A percentile compares a stretch with the other conserved stretches of the same genome.
Evolutionary conservation across 2,113 vertebrate species (phyloP).

Genomic region (Herpetotheres cachinnans): DNA sequence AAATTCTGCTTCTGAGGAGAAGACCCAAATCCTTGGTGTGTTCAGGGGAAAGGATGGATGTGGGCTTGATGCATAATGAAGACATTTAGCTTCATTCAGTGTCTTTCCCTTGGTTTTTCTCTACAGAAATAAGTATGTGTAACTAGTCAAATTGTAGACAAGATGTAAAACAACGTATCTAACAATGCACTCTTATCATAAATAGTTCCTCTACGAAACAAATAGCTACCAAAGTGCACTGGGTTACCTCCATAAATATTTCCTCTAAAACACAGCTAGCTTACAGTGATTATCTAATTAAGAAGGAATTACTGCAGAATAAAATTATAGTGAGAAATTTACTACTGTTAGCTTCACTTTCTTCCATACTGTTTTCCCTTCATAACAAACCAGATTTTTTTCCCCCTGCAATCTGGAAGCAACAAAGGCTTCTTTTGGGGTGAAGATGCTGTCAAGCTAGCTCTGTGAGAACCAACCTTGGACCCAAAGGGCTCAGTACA

Average conservation of each 20-base stretch:
- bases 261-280: background rate
- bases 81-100: background rate
- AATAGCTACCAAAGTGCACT: background rate
- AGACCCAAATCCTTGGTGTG: background rate
- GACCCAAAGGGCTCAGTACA: background rate
- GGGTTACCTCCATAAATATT: background rate
- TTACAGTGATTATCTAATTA: background rate
- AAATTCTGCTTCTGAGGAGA: background rate
- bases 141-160: background rate
- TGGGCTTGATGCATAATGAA: background rate
- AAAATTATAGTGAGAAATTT: background rate
- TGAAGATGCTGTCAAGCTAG: background rate
- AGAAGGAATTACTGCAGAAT: background rate
- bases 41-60: background rate
- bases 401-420: background rate
- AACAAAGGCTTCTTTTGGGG: background rate
- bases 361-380: background rate
- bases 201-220: background rate
- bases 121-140: background rate
- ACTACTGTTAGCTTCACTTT: background rate
- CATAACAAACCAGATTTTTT: background rate
- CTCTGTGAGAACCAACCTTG: background rate
- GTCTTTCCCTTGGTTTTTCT: background rate
- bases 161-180: background rate
- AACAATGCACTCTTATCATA: background rate